These are phyloP conservation scores for Eremobia ochroleuca DNA, from an alignment of 2,888 invertebrate genomes.

Conservation along the genomic window DNA sequence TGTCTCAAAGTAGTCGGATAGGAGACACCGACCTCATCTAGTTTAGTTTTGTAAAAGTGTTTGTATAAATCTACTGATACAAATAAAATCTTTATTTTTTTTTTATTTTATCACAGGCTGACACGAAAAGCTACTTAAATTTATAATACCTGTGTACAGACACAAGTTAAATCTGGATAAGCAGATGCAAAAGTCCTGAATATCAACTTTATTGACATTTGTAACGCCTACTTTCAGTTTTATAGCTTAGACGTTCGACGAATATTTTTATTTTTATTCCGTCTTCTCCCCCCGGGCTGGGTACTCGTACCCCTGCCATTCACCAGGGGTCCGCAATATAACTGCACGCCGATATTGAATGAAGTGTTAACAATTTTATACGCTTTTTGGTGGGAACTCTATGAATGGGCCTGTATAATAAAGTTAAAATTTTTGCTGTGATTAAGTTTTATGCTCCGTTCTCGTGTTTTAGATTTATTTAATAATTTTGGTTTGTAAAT, in stretches of 20 bases:
- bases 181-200: constrained; percentile 36
- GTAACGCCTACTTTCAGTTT: constrained; percentile 53
- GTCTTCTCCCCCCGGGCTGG: constrained; percentile 27
- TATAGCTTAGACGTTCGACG: constrained; percentile 47
- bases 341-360: constrained; percentile 48
- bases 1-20: neutral
- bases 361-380: constrained; percentile 59
- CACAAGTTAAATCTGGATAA: neutral
- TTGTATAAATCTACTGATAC: neutral
- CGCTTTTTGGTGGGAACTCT: constrained; percentile 39
- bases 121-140: neutral
- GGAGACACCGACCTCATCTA: neutral
- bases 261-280: constrained; percentile 53
- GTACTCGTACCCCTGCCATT: constrained; percentile 32
- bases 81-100: neutral
- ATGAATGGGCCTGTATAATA: constrained; percentile 46
- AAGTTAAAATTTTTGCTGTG: constrained; percentile 43
- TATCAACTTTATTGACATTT: constrained; percentile 51
- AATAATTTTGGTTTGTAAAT: constrained; percentile 1
- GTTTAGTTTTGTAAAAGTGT: neutral
- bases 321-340: constrained; percentile 30
- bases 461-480: constrained; percentile 14
- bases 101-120: neutral
- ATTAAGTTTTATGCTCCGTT: constrained; percentile 42
- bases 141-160: neutral